Evolutionary conservation across 2,797 vertebrate species (phyloP).

Genomic region (Oreochromis mossambicus): DNA sequence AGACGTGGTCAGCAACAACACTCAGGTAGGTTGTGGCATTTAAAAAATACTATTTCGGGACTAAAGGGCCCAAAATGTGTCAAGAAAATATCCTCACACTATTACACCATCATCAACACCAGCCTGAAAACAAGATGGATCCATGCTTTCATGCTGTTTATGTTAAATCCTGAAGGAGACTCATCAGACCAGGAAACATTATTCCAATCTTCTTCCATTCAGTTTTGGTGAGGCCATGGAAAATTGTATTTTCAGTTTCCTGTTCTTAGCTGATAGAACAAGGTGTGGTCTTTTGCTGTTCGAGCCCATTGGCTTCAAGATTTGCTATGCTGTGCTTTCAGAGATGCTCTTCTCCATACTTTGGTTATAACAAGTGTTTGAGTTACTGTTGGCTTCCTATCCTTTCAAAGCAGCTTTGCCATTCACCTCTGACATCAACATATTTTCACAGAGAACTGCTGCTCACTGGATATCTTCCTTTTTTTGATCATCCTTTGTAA

Average conservation of each 20-base stretch:
- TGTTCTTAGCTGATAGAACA: neutral
- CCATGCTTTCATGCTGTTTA: neutral
- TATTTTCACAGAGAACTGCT: neutral
- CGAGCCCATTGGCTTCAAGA: neutral
- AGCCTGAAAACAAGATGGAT: neutral
- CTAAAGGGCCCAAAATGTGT: neutral
- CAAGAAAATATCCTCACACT: neutral
- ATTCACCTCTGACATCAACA: neutral
- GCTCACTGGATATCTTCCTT: neutral
- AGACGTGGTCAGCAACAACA: neutral
- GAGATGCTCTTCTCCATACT: neutral
- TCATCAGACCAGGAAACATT: neutral
- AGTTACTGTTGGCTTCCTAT: neutral
- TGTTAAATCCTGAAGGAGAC: neutral
- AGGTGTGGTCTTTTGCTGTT: neutral
- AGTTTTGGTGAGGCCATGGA: neutral
- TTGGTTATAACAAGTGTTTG: neutral
- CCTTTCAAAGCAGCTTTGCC: neutral
- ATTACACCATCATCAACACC: neutral
- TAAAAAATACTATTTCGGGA: neutral
- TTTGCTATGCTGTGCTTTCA: neutral
- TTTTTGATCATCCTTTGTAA: neutral
- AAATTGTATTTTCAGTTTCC: neutral
- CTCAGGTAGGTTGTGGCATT: neutral
- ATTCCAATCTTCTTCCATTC: neutral